Evolutionary conservation across 2,797 vertebrate genomes (phyloP), one percentile per base, ranked within the genome.

Genomic region (Poeciliopsis presidionis): DNA sequence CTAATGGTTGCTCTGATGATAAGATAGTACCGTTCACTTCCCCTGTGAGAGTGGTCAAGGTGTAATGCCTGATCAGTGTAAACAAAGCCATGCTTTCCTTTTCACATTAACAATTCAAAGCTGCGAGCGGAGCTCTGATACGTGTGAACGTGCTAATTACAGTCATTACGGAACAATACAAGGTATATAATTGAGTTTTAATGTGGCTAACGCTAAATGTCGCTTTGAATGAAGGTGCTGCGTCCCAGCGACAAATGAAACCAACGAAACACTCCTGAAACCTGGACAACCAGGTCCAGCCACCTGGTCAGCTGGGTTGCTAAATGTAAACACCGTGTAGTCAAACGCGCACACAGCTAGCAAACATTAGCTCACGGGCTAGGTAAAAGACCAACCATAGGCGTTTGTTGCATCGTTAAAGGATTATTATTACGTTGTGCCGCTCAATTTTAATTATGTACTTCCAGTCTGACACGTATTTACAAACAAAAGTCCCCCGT

Each of bases 301-400:
- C 81, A 71, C 1, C 51, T 61, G 80, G 77, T 82, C 88, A 86
- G 79, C 75, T 49, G 74, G 75, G 85, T 76, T 89, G 89, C 90
- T 61, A 91, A 94, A 92, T 84, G 88, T 92, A 93, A 94, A 94
- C 92, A 94, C 71, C 84, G 89, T 93, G 88, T 85, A 90, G 91
- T 92, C 90, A 91, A 92, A 92, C 16, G 89, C 91, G 89, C 86
- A 90, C 91, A 80, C 84, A 81, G 91, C 93, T 94, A 92, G 91
- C 94, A 94, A 94, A 93, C 92, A 94, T 91, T 93, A 91, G 91
- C 92, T 28, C 18, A 25, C 61, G 67, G 33, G 84, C 87, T 88
- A 88, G 43, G 81, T 71, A 55, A 20, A 61, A 73, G 83, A 84
- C 81, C 73, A 4, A 36, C 79, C 82, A 87, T 71, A 76, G 33